Conservation (phyloP, 2,797 vertebrate genomes). For the Anomalospiza imberbis region DNA sequence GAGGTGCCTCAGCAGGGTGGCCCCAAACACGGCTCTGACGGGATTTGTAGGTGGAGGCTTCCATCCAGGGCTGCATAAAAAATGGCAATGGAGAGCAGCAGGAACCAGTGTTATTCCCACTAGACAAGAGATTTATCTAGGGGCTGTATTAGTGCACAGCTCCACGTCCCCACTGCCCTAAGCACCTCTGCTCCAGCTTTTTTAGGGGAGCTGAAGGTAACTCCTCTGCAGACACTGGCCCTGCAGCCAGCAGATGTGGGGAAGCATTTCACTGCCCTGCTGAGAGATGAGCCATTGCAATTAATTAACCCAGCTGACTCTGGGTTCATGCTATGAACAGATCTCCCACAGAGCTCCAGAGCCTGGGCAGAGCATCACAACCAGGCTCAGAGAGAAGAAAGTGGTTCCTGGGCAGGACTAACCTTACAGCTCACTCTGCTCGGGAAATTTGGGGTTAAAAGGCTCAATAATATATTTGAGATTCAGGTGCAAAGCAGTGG, state of each 20-base stretch:
- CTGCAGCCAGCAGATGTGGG: background rate
- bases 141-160: background rate
- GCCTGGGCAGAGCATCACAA: background rate
- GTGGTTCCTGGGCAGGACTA: background rate
- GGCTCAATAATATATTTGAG: background rate
- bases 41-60: background rate
- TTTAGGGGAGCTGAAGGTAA: background rate
- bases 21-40: fast-evolving
- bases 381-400: background rate
- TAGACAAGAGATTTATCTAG: background rate
- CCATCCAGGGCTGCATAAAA: background rate
- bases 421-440: background rate
- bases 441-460: background rate
- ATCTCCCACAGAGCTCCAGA: fast-evolving
- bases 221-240: fast-evolving
- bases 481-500: background rate
- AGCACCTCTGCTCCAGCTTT: background rate
- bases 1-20: background rate
- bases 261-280: background rate
- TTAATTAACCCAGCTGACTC: background rate
- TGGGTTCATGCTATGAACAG: background rate
- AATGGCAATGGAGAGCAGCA: background rate
- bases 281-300: background rate
- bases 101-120: no score
- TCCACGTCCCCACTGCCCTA: background rate